phyloP scores from a whole-genome alignment of 2,888 invertebrate species.

The Xestoiulus laeticollis region DNA sequence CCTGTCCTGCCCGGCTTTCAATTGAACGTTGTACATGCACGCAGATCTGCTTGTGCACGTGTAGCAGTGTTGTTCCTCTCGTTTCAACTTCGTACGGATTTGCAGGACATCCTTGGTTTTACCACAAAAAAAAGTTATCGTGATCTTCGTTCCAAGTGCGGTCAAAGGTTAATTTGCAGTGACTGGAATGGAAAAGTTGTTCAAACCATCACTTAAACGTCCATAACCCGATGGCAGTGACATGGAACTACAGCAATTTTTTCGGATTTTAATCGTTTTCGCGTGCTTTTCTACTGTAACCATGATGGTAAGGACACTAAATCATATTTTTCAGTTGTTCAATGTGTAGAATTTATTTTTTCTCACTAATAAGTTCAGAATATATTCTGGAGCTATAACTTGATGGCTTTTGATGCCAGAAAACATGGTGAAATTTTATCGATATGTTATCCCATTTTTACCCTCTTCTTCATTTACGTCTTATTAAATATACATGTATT shows the following conservation, averaged over 20 bases:
- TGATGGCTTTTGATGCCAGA: too few relatives aligned
- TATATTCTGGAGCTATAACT: neutral
- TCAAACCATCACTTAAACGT: neutral
- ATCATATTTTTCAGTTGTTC: neutral
- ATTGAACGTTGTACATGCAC: neutral
- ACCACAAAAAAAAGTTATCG: neutral
- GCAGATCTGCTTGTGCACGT: neutral
- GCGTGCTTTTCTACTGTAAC: neutral
- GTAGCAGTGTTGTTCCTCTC: neutral
- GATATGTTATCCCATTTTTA: neutral
- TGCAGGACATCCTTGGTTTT: neutral
- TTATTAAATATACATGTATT: neutral
- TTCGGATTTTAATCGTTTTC: neutral
- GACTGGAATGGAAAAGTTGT: neutral
- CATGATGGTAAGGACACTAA: neutral
- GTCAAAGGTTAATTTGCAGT: neutral
- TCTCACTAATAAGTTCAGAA: neutral
- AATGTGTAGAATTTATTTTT: neutral
- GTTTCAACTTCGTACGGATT: neutral
- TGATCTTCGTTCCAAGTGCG: neutral
- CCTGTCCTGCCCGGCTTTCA: slow-evolving; percentile 17
- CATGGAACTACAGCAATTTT: neutral
- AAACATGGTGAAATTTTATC: neutral
- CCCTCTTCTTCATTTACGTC: neutral
- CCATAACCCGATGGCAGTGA: slow-evolving; percentile 17